Evolutionary conservation across 2,888 invertebrate genomes (phyloP).

Genomic region (Agrypnus murinus): DNA sequence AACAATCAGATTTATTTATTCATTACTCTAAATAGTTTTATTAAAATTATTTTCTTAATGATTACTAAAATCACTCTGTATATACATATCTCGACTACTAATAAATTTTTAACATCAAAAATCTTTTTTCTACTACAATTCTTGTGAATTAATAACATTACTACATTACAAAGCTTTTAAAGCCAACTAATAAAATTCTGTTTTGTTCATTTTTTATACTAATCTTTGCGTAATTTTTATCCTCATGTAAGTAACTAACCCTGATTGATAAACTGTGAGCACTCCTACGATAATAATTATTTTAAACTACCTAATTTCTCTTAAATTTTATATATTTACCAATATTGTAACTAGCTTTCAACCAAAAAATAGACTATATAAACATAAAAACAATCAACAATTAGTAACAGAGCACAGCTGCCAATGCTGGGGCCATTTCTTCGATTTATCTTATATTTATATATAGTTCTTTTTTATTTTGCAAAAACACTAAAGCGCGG

Average conservation of each 20-base stretch:
- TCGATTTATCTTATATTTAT: slow-evolving; percentile 47
- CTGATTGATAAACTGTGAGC: slow-evolving; percentile 54
- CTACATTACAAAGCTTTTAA: slow-evolving; percentile 39
- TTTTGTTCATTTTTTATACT: background rate
- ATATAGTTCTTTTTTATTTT: too few relatives aligned
- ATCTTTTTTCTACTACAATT: too few relatives aligned
- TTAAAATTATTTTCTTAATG: too few relatives aligned
- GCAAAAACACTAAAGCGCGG: slow-evolving; percentile 55
- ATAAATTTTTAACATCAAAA: background rate
- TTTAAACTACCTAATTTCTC: slow-evolving; percentile 45
- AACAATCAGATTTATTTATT: too few relatives aligned
- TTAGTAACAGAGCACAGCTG: slow-evolving; percentile 68
- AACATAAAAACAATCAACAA: slow-evolving; percentile 73
- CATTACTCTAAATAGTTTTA: too few relatives aligned
- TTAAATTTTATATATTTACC: slow-evolving; percentile 59
- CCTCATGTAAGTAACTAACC: slow-evolving; percentile 40
- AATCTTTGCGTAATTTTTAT: background rate
- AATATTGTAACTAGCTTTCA: slow-evolving; percentile 69
- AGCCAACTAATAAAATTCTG: slow-evolving; percentile 34
- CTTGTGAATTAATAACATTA: slow-evolving; percentile 39
- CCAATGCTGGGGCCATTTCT: slow-evolving; percentile 56
- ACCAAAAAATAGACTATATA: slow-evolving; percentile 72
- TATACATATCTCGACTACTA: too few relatives aligned
- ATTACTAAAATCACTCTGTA: too few relatives aligned
- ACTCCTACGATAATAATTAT: slow-evolving; percentile 48